These are phyloP conservation scores for Cheirogaleus major DNA, from an alignment of 2,797 vertebrate genomes.

Conservation along the genomic window DNA sequence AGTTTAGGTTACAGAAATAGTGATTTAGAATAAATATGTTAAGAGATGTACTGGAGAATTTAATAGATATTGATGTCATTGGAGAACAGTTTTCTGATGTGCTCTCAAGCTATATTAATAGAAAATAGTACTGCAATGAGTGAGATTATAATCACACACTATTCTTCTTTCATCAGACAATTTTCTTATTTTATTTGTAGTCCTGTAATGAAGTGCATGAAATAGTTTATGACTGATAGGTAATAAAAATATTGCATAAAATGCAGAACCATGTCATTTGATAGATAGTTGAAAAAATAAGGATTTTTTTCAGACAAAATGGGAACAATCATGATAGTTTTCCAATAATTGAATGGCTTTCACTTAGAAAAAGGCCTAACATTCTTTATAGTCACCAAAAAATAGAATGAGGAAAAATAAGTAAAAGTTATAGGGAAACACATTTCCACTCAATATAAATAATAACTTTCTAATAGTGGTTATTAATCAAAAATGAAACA, in stretches of 20 bases:
- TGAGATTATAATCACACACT: not conserved
- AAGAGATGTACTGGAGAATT: not conserved
- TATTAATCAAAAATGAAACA: not conserved
- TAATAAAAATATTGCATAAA: slow-evolving; percentile 1
- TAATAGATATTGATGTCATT: not conserved
- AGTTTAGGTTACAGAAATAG: not conserved
- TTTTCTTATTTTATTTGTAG: not conserved
- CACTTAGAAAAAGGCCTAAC: not conserved
- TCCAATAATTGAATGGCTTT: not conserved
- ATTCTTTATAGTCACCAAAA: not conserved
- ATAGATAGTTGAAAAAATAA: not conserved
- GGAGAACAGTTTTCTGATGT: not conserved
- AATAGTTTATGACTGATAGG: not conserved
- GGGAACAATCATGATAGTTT: not conserved
- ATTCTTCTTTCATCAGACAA: not conserved
- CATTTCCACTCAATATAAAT: not conserved
- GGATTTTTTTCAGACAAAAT: not conserved
- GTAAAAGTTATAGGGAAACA: not conserved
- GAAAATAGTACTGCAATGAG: not conserved
- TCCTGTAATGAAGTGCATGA: not conserved
- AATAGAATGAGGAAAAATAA: not conserved
- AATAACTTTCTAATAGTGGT: not conserved
- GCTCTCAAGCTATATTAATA: not conserved
- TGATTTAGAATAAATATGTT: not conserved
- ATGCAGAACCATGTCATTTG: not conserved